Evolutionary conservation across 2,888 invertebrate species (phyloP).

Genomic region (Baccha elongata): DNA sequence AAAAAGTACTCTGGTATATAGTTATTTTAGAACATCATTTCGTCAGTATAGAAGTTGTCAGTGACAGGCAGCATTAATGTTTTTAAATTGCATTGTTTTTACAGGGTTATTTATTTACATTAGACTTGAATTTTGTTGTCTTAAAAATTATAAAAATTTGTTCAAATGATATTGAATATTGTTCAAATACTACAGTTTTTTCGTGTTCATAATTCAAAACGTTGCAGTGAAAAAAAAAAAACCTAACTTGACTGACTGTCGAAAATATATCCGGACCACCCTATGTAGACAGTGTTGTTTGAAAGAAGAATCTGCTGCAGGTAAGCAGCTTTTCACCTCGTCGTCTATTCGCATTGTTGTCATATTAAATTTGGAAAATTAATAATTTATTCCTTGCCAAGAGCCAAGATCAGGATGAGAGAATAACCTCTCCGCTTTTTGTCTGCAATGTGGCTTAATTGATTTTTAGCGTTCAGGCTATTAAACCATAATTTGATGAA

Average conservation of each 20-base stretch:
- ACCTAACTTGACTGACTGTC: too few species aligned
- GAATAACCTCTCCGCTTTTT: conserved; percentile 2
- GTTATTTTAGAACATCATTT: conserved; percentile 48
- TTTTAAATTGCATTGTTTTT: conserved; percentile 6
- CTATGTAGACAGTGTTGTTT: neutral
- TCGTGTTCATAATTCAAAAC: too few species aligned
- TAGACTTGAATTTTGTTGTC: too few species aligned
- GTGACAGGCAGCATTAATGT: conserved; percentile 8
- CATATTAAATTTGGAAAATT: conserved; percentile 62
- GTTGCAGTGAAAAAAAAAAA: too few species aligned
- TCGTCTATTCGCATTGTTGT: conserved; percentile 15
- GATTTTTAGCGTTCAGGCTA: conserved; percentile 65
- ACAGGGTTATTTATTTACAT: conserved; percentile 1
- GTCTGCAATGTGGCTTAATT: conserved; percentile 67
- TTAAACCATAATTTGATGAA: conserved; percentile 50
- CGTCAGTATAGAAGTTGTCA: conserved; percentile 15
- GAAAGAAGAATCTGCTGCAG: conserved; percentile 25
- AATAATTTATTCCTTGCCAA: conserved; percentile 52
- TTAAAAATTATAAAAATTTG: too few species aligned
- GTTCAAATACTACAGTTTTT: too few species aligned
- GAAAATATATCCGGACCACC: too few species aligned
- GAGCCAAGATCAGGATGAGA: neutral
- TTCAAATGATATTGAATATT: too few species aligned
- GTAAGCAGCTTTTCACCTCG: conserved; percentile 36
- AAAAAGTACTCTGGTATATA: conserved; percentile 9